These are phyloP conservation scores for Bruchidius siliquastri DNA, from an alignment of 2,888 invertebrate species.

Conservation along the genomic window DNA sequence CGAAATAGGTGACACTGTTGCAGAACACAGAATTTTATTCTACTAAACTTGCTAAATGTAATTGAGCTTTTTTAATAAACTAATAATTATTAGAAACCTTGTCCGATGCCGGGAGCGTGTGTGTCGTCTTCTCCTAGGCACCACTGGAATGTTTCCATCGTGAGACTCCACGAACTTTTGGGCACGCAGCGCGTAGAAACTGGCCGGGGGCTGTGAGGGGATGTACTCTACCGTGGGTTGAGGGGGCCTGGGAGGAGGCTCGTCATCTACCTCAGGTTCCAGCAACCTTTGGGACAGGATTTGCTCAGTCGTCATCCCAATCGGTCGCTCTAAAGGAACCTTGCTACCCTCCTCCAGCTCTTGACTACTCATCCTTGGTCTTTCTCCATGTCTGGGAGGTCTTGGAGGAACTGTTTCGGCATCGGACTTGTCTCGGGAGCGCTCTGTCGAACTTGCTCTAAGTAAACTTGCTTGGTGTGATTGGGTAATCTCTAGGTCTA, in stretches of 20 bases:
- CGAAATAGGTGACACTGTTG: too few species aligned
- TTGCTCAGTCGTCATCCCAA: conserved; percentile 4
- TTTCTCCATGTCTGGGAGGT: conserved; percentile 5
- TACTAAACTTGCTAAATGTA: too few species aligned
- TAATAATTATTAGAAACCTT: background rate
- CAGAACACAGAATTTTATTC: too few species aligned
- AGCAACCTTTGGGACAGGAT: conserved; percentile 13
- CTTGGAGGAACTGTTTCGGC: conserved; percentile 4
- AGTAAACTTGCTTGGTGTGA: background rate
- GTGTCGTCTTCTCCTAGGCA: conserved; percentile 50
- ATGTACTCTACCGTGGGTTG: conserved; percentile 43
- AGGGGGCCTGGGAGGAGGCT: conserved; percentile 42
- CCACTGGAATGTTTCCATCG: conserved; percentile 42
- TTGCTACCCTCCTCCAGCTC: background rate
- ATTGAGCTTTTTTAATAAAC: too few species aligned
- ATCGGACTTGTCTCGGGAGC: too few species aligned
- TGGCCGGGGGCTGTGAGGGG: conserved; percentile 45
- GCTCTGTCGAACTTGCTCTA: too few species aligned
- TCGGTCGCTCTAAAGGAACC: background rate
- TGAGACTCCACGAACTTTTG: conserved; percentile 37
- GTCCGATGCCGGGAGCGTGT: conserved; percentile 33
- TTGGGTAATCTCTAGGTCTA: background rate
- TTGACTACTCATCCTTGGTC: background rate
- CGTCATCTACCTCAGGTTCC: conserved; percentile 38
- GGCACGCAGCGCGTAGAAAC: conserved; percentile 42